Conservation (phyloP, 2,113 vertebrate genomes). For the Microtus montanus region DNA sequence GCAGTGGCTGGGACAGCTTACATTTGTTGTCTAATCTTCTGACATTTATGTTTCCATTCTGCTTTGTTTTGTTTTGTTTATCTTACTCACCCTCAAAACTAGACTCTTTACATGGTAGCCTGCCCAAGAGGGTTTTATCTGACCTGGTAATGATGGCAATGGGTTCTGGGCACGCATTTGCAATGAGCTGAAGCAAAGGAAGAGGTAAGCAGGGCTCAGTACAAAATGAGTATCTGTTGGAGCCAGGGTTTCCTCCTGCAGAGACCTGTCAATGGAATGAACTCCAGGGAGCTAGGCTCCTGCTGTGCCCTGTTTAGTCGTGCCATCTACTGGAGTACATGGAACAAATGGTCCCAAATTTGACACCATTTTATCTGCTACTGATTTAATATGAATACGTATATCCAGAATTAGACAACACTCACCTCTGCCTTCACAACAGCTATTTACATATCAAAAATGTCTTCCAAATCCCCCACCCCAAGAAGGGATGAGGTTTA, state of each 20-base stretch:
- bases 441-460: background rate
- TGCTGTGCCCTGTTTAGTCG: constrained; percentile 19
- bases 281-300: background rate
- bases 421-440: background rate
- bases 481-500: background rate
- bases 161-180: constrained; percentile 31
- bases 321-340: constrained; percentile 66
- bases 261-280: background rate
- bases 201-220: background rate
- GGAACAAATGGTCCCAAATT: background rate
- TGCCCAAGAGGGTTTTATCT: constrained; percentile 1
- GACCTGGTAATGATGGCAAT: background rate
- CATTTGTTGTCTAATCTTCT: constrained; percentile 33
- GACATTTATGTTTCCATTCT: constrained; percentile 8
- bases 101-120: background rate
- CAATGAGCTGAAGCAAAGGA: constrained; percentile 47
- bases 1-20: background rate
- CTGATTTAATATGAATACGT: background rate
- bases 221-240: background rate
- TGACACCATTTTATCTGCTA: background rate
- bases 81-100: background rate
- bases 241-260: background rate
- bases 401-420: background rate
- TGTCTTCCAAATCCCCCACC: background rate
- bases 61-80: background rate